phyloP scores from a whole-genome alignment of 1,140 invertebrate species.

The Neelides sp. region DNA sequence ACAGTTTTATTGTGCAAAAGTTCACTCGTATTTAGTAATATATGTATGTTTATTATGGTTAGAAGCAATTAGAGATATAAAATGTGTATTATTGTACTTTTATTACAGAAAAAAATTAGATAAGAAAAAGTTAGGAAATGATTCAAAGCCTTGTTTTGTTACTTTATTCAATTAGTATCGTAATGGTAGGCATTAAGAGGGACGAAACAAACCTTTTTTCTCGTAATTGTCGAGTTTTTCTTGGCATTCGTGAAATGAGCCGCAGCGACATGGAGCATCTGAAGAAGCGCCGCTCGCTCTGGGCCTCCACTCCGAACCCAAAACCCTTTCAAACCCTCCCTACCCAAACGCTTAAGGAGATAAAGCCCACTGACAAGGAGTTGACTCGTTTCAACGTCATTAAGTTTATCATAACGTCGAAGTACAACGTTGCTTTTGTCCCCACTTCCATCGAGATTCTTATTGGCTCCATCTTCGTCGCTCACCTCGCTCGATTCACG shows the following conservation, averaged over 20 bases:
- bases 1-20: too few relatives aligned
- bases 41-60: too few relatives aligned
- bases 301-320: constrained; percentile 21
- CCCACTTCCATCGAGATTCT: constrained; percentile 6
- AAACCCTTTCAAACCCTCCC: constrained; percentile 19
- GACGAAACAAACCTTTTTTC: constrained; percentile 26
- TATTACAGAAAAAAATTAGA: too few relatives aligned
- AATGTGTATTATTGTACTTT: too few relatives aligned
- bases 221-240: constrained; percentile 31
- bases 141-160: too few relatives aligned
- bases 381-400: constrained; percentile 29
- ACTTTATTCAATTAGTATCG: too few relatives aligned
- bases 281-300: constrained; percentile 25
- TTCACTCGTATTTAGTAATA: too few relatives aligned
- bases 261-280: constrained; percentile 28
- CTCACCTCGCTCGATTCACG: constrained; percentile 26
- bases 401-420: constrained; percentile 29
- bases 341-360: constrained; percentile 26
- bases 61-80: too few relatives aligned
- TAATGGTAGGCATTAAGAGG: too few relatives aligned
- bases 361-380: constrained; percentile 28
- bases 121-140: too few relatives aligned
- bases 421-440: constrained; percentile 31
- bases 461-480: constrained; percentile 14
- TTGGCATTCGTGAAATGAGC: constrained; percentile 27